A percentile compares a stretch with the other conserved stretches of the same genome.
Evolutionary conservation across 2,113 vertebrate genomes (phyloP).

Genomic region (Calyptomena viridis): DNA sequence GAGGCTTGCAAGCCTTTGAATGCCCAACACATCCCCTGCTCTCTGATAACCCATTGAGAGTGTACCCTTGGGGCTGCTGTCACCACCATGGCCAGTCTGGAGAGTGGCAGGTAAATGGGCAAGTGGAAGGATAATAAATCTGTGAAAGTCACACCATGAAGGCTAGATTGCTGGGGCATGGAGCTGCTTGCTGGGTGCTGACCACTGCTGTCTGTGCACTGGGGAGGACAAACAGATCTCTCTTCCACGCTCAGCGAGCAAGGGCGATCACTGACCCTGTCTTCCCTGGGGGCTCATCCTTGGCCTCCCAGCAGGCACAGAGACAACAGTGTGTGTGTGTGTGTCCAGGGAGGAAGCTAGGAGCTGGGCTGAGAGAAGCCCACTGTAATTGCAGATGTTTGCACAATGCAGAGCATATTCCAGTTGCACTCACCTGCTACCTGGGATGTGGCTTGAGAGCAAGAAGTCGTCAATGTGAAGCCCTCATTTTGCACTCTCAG

Average conservation of each 20-base stretch:
- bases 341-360: background rate
- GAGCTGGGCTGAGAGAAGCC: background rate
- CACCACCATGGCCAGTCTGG: background rate
- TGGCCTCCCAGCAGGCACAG: background rate
- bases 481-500: background rate
- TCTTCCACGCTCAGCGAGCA: background rate
- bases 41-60: background rate
- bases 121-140: background rate
- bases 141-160: background rate
- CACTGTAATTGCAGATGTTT: background rate
- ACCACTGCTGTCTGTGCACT: background rate
- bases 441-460: background rate
- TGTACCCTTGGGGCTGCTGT: background rate
- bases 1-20: background rate
- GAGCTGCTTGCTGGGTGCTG: background rate
- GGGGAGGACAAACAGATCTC: background rate
- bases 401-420: background rate
- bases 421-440: background rate
- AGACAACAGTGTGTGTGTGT: background rate
- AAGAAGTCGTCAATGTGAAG: fast-evolving
- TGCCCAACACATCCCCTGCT: background rate
- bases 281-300: background rate
- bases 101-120: background rate
- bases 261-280: background rate
- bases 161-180: background rate